phyloP scores from a whole-genome alignment of 2,797 vertebrate genomes.

The Galaxias olidus region DNA sequence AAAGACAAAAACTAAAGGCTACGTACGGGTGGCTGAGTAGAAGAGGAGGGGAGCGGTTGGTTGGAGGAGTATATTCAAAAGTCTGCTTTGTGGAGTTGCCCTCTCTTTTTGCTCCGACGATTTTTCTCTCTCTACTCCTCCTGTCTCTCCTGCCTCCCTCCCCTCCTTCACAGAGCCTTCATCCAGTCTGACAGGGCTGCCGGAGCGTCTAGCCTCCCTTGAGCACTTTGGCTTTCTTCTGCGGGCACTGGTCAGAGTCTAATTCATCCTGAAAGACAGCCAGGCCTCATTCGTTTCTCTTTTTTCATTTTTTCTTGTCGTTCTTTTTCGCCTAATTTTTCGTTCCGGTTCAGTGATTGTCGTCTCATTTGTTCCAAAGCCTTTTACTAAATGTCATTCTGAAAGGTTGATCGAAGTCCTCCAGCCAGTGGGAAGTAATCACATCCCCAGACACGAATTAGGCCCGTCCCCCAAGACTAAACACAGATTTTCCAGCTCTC shows the following conservation, averaged over 20 bases:
- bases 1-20: too few relatives aligned
- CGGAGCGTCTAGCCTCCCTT: constrained; percentile 52
- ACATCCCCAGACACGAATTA: constrained; percentile 26
- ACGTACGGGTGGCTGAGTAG: too few relatives aligned
- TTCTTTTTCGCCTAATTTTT: constrained; percentile 6
- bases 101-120: constrained; percentile 41
- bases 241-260: constrained; percentile 46
- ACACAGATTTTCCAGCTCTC: constrained; percentile 12
- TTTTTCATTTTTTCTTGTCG: constrained; percentile 7
- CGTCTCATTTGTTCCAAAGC: constrained; percentile 42
- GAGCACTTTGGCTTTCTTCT: constrained; percentile 56
- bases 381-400: constrained; percentile 65
- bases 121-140: constrained; percentile 10
- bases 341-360: constrained; percentile 34
- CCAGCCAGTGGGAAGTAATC: constrained; percentile 43
- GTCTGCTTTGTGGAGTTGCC: constrained; percentile 5
- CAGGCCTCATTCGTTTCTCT: constrained; percentile 35
- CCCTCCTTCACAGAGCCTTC: constrained; percentile 28
- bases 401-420: constrained; percentile 51
- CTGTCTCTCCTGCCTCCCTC: constrained; percentile 14
- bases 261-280: constrained; percentile 64
- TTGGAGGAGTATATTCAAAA: too few relatives aligned
- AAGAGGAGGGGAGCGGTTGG: too few relatives aligned
- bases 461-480: constrained; percentile 31
- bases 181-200: constrained; percentile 61